These are phyloP conservation scores for Ochlodes sylvanus DNA, from an alignment of 2,888 invertebrate species.

Conservation along the genomic window DNA sequence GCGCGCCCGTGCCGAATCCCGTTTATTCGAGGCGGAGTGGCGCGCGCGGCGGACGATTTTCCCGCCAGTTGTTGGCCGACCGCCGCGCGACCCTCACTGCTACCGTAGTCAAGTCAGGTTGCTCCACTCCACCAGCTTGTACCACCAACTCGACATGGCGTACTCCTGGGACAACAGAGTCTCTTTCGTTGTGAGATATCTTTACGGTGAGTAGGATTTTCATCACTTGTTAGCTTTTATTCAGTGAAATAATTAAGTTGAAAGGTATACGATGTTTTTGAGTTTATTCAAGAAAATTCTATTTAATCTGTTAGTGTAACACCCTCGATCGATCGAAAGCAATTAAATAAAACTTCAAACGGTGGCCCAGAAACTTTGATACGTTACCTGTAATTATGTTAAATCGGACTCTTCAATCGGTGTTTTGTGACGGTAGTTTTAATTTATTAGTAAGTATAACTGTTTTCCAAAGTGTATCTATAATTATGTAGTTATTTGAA, in stretches of 20 bases:
- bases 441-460: not conserved
- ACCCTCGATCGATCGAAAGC: too few relatives aligned
- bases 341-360: too few relatives aligned
- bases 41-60: slow-evolving; percentile 60
- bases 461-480: not conserved
- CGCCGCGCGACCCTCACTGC: slow-evolving; percentile 52
- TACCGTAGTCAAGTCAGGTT: not conserved
- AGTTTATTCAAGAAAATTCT: too few relatives aligned
- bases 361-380: too few relatives aligned
- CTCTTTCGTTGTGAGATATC: slow-evolving; percentile 91
- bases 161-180: slow-evolving; percentile 94
- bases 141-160: slow-evolving; percentile 86
- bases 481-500: too few relatives aligned
- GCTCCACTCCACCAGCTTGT: slow-evolving; percentile 21
- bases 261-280: too few relatives aligned
- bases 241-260: not conserved
- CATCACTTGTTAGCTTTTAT: not conserved
- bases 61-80: slow-evolving; percentile 56
- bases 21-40: slow-evolving; percentile 40
- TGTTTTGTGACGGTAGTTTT: not conserved
- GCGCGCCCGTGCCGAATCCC: slow-evolving; percentile 20
- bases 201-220: slow-evolving; percentile 88
- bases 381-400: too few relatives aligned
- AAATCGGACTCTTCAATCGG: too few relatives aligned
- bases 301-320: too few relatives aligned